A percentile compares a stretch with the other conserved stretches of the same genome.
Conservation (phyloP, 2,113 vertebrate genomes). For the Grus americana region DNA sequence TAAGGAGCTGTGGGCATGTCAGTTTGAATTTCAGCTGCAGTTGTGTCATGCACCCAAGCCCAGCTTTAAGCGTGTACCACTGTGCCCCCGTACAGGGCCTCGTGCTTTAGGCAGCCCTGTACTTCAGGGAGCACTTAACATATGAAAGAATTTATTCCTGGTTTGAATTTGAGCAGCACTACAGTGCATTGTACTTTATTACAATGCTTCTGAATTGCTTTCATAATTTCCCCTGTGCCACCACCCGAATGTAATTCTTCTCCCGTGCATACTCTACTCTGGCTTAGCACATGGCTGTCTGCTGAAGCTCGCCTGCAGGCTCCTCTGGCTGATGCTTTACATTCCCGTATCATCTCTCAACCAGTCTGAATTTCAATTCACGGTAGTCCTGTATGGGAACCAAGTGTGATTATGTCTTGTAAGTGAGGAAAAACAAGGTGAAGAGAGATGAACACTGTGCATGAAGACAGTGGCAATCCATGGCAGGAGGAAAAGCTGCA, state of each 20-base stretch:
- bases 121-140: constrained; percentile 51
- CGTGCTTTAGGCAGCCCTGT: neutral
- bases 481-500: neutral
- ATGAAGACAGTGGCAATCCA: accelerated
- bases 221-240: constrained; percentile 61
- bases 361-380: neutral
- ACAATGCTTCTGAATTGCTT: constrained; percentile 62
- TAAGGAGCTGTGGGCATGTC: neutral
- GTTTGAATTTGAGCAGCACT: constrained; percentile 51
- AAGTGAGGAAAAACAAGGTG: neutral
- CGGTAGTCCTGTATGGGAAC: neutral
- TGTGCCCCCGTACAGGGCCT: constrained; percentile 26
- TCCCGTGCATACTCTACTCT: neutral
- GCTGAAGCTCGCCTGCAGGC: neutral
- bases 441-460: neutral
- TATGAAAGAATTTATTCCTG: constrained; percentile 59
- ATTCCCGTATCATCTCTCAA: neutral
- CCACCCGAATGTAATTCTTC: neutral
- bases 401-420: neutral
- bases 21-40: neutral
- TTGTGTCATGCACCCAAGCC: neutral
- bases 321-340: neutral
- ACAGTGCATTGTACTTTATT: constrained; percentile 48
- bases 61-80: neutral
- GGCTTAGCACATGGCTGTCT: neutral